Conservation (phyloP, 2,113 vertebrate genomes). For the Mormyrus iriodes region DNA sequence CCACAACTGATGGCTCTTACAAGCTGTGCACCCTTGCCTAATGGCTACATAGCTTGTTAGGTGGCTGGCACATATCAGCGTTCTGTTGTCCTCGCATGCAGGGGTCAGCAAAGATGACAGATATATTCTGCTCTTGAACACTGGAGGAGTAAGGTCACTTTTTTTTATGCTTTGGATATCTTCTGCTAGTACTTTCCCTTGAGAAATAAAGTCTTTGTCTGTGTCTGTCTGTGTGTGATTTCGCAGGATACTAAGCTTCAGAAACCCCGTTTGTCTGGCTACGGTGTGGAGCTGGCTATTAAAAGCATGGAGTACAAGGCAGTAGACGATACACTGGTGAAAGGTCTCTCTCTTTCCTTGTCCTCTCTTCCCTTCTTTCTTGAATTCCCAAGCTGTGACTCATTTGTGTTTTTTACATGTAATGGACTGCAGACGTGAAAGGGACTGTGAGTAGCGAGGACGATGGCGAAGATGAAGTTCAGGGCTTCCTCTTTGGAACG, state of each 20-base stretch:
- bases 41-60: neutral
- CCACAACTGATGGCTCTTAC: neutral
- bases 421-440: conserved; percentile 60
- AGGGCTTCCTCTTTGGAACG: conserved; percentile 85
- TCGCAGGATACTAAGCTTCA: conserved; percentile 67
- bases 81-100: neutral
- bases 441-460: conserved; percentile 53
- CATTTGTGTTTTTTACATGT: neutral
- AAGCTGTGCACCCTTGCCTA: neutral
- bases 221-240: neutral
- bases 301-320: conserved; percentile 97
- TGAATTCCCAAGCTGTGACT: neutral
- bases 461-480: conserved; percentile 70
- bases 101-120: neutral
- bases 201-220: too few species aligned
- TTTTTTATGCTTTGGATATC: neutral
- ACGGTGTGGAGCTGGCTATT: conserved; percentile 91
- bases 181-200: neutral
- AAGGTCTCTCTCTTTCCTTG: conserved; percentile 53
- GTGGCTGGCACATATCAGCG: neutral
- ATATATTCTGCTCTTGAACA: neutral
- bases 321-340: conserved; percentile 80
- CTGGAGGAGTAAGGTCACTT: neutral
- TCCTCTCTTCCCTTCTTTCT: neutral
- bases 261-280: conserved; percentile 87